Conservation (phyloP, 1,140 invertebrate genomes). For the Panulirus ornatus region DNA sequence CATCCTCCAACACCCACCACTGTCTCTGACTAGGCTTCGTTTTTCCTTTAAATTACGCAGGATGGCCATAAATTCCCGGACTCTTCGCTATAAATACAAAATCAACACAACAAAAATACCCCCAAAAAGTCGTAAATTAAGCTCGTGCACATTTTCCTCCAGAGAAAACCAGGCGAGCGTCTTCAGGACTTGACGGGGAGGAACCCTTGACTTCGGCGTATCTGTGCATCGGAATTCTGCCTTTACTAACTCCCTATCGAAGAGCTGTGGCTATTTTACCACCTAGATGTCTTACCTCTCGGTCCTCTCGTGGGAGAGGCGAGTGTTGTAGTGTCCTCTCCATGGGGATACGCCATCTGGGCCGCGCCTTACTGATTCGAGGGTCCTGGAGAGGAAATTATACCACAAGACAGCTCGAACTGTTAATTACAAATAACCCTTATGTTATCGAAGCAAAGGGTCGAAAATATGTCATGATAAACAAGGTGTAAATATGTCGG, state of each 20-base stretch:
- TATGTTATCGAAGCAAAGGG: slow-evolving; percentile 25
- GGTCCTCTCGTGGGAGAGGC: neutral
- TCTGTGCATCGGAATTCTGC: slow-evolving; percentile 72
- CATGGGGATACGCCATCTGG: slow-evolving; percentile 27
- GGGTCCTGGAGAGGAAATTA: slow-evolving; percentile 59
- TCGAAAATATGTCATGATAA: slow-evolving; percentile 25
- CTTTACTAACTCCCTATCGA: slow-evolving; percentile 53
- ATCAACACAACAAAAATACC: too few relatives aligned
- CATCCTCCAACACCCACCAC: too few relatives aligned
- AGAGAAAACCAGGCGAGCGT: neutral
- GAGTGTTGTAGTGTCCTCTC: neutral
- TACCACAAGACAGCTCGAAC: slow-evolving; percentile 55
- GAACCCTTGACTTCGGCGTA: slow-evolving; percentile 65
- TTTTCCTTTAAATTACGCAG: too few relatives aligned
- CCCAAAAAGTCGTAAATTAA: neutral
- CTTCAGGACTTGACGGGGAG: slow-evolving; percentile 47
- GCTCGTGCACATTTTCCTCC: neutral
- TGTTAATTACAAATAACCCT: slow-evolving; percentile 59
- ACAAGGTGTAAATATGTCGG: slow-evolving; percentile 19
- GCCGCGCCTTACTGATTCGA: slow-evolving; percentile 39
- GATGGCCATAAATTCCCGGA: too few relatives aligned
- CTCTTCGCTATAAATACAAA: too few relatives aligned
- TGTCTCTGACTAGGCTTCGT: too few relatives aligned
- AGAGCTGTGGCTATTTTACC: neutral
- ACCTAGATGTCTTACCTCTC: neutral